Evolutionary conservation across 2,888 invertebrate species (phyloP).

Genomic region (Drosophila tripunctata): DNA sequence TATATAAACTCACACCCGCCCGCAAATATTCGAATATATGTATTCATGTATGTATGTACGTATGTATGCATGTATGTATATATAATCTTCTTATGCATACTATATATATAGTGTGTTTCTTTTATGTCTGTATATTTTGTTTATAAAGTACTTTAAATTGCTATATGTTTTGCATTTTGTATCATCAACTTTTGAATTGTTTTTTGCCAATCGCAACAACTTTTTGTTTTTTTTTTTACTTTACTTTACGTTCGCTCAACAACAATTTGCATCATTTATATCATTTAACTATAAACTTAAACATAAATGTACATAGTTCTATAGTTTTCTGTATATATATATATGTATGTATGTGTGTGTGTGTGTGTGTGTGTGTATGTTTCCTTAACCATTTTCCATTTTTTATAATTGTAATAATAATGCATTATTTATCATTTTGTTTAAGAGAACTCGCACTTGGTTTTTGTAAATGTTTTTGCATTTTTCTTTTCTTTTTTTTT

Average conservation of each 20-base stretch:
- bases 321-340: too few relatives aligned
- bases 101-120: too few relatives aligned
- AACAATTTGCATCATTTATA: slow-evolving; percentile 35
- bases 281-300: slow-evolving; percentile 61
- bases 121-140: slow-evolving; percentile 56
- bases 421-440: slow-evolving; percentile 51
- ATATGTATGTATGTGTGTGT: slow-evolving; percentile 15
- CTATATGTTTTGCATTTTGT: slow-evolving; percentile 79
- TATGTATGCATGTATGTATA: slow-evolving; percentile 35
- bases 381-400: slow-evolving; percentile 29
- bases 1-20: too few relatives aligned
- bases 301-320: slow-evolving; percentile 54
- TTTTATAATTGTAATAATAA: slow-evolving; percentile 31
- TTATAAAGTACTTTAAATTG: slow-evolving; percentile 80
- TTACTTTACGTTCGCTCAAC: not conserved
- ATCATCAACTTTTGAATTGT: slow-evolving; percentile 42
- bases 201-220: slow-evolving; percentile 40
- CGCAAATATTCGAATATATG: slow-evolving; percentile 46
- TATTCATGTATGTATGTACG: slow-evolving; percentile 37
- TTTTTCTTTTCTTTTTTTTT: slow-evolving; percentile 39
- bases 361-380: slow-evolving; percentile 18
- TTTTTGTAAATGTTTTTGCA: slow-evolving; percentile 22
- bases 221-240: not conserved
- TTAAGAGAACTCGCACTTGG: slow-evolving; percentile 65
- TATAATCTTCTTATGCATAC: not conserved